Percentiles rank a stretch among this genome's conserved stretches.
Evolutionary conservation across 2,113 vertebrate genomes (phyloP).

Genomic region (Pelmatolapia mariae): DNA sequence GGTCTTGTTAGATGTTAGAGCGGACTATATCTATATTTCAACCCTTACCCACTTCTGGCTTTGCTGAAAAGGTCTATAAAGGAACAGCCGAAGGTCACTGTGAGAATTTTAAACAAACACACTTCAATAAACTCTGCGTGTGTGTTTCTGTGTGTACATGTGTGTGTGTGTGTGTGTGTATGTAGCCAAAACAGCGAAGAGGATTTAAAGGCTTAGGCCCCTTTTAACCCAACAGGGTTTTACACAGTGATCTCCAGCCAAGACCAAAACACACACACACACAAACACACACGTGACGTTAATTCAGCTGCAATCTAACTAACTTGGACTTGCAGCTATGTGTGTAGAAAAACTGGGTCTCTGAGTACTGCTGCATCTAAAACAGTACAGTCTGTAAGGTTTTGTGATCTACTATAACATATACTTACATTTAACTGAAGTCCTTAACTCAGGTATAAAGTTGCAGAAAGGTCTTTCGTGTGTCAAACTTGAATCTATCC

Average conservation of each 20-base stretch:
- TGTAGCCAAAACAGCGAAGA: not conserved
- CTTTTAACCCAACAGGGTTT: not conserved
- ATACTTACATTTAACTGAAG: not conserved
- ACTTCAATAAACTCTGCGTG: not conserved
- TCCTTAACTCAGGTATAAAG: not conserved
- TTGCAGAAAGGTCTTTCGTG: not conserved
- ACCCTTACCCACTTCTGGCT: constrained; percentile 45
- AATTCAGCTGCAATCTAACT: not conserved
- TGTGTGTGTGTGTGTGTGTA: not conserved
- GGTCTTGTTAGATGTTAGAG: constrained; percentile 25
- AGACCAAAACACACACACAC: not conserved
- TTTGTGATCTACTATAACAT: not conserved
- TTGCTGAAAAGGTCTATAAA: constrained; percentile 29
- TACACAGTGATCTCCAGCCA: not conserved
- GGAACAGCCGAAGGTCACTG: constrained; percentile 1
- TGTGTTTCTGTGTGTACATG: not conserved
- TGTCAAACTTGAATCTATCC: not conserved
- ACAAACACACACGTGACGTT: not conserved
- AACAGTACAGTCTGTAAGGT: not conserved
- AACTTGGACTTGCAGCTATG: not conserved
- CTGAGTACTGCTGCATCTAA: not conserved
- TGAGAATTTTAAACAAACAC: constrained; percentile 4
- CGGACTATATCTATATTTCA: constrained; percentile 1
- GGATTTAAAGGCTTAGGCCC: constrained; percentile 14
- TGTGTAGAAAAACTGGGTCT: not conserved